Evolutionary conservation across 1,140 invertebrate genomes (phyloP), one percentile per base, ranked within the genome.

Genomic region (Leptoteleia sp.): DNA sequence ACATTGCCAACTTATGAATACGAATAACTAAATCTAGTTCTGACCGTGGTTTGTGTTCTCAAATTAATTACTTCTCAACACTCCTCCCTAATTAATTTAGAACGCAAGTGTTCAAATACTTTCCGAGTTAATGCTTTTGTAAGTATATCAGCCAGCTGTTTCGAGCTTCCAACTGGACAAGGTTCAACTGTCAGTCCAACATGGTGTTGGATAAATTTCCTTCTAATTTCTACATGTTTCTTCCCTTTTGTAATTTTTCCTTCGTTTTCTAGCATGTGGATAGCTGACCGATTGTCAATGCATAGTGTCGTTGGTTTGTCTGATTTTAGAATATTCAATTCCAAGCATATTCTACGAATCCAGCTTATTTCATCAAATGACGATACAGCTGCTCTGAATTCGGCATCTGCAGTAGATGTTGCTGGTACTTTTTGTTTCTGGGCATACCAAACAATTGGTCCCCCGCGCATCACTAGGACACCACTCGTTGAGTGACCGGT

Each of bases 301-400:
- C 4, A 54, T 5, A 54, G 19, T 1, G 4, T 11, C 1, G 16
- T 33, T 0, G 29, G 29, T 17, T 52, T 1, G 25, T 38, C 19
- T 1, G 1, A 0, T 2, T 54, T 12, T 12, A 38, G 6, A 12
- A 54, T 38, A 0, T 9, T 8, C 5, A 54, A 12, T 54, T 54
- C 33, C 0, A 1, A 2, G 12, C 33, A 5, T 4, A 54, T 3
- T 3, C 50, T 9, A 3, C 19, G 9, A 0, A 38, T 3, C 52
- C 52, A 57, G 7, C 52, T 29, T 1, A 57, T 17, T 3, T 57
- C 52, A 19, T 57, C 37, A 7, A 42, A 29, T 0, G 37, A 1
- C 0, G 61, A 45, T 17, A 61, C 81, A 79, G 3, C 52, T 5
- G 52, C 52, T 13, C 37, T n/a, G 16, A 42, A 57, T 12, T 57